Base-by-base conservation (phyloP, 2,797 vertebrate species). In the Sylvia borin region DNA sequence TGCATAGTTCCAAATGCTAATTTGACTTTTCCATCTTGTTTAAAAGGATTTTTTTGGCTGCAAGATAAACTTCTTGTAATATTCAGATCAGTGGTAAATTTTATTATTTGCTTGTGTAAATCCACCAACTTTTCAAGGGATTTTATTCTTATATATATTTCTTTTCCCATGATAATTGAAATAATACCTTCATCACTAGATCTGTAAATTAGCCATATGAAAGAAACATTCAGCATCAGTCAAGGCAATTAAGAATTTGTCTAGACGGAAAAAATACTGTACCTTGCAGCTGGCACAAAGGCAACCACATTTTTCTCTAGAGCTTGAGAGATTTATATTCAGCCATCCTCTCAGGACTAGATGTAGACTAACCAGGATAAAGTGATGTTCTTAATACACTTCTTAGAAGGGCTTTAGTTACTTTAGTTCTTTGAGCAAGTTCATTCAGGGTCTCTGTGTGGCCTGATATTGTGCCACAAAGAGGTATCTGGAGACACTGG, bases 321-420 rank as follows among this genome's bases (percentile, higher is more conserved):
- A 70, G 51, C 75, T 78, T 86, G 82, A 62, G 65, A 90, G 93
- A 94, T 86, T 95, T 94, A 48, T 75, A 60, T 81, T 78, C 70
- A 78, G 1, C 86, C 86, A 83, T 88, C 58, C 54, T 92, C 62
- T 70, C 21, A 45, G 70, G 47, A 84, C 73, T 75, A 75, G 90
- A 76, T 9, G 13, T 24, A 68, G 51, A 43, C 89, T 89, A 91
- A 65, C 78, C 85, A 75, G 90, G 93, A 86, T 95, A 72, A 94
- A 93, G 73, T 20, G 21, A 34, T 5, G 25, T 11, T 91, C 73
- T 88, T 90, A 94, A 94, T 94, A 75, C 31, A 54, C 79, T 94
- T 84, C 90, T 86, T 43, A 91, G 72, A 66, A 85, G 66, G 54
- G 36, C 51, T 93, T 94, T 94, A 89, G 62, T 68, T 81, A n/a